Percentiles rank a stretch among this genome's conserved stretches.
Conservation (phyloP, 1,140 invertebrate genomes). For the Hyposmocoma kahamanoa region DNA sequence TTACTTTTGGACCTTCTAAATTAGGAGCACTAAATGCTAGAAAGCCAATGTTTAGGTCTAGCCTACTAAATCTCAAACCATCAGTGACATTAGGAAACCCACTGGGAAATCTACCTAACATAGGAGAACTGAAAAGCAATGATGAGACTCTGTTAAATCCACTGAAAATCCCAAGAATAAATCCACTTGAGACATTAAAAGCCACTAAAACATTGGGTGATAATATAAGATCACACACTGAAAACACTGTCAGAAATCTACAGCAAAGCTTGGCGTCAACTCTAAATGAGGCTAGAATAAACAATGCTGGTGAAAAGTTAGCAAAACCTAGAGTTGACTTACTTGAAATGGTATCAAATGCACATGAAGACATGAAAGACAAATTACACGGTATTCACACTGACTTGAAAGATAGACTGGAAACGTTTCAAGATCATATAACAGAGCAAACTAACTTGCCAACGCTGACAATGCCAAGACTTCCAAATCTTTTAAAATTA, state of each 20-base stretch:
- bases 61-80: background rate
- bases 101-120: conserved; percentile 6
- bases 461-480: conserved; percentile 10
- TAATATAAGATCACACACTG: conserved; percentile 14
- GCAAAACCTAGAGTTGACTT: conserved; percentile 21
- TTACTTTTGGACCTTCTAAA: conserved; percentile 11
- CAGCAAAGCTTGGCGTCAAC: conserved; percentile 21
- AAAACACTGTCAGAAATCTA: conserved; percentile 17
- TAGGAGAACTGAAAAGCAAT: conserved; percentile 19
- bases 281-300: conserved; percentile 9
- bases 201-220: conserved; percentile 14
- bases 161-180: conserved; percentile 13
- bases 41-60: background rate
- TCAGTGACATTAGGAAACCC: background rate
- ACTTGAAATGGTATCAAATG: conserved; percentile 24
- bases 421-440: conserved; percentile 24
- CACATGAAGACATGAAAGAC: conserved; percentile 34
- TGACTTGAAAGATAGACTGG: conserved; percentile 40
- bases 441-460: conserved; percentile 13
- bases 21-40: background rate
- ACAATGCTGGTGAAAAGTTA: background rate
- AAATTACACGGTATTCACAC: conserved; percentile 36
- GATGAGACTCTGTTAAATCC: too few relatives aligned
- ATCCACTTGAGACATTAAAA: conserved; percentile 14
- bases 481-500: too few relatives aligned